Base-by-base conservation (phyloP, 2,113 vertebrate genomes). In the Laticauda colubrina region DNA sequence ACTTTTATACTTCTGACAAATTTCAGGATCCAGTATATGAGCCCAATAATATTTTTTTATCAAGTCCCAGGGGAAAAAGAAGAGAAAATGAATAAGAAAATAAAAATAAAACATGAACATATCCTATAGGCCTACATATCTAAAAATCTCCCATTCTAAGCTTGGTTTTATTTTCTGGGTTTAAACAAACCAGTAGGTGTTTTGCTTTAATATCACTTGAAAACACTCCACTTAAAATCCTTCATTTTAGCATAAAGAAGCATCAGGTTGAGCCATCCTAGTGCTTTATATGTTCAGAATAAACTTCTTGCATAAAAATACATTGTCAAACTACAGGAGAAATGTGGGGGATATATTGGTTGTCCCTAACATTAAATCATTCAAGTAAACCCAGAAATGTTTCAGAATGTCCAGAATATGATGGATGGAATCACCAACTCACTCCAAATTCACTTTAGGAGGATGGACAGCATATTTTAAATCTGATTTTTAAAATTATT, bases 201-300 rank as follows among this genome's bases (percentile, higher is more conserved):
- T 85, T 75, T 39, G 89, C 85, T 34, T 59, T 61, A 39, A 10
- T 81, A 61, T 89, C 91, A 92, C 89, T 88, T 8, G 21, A 34
- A 89, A 89, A 91, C 26, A 26, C 51, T 53, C 88, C 81, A 2
- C 34, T 92, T 94, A 61, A 93, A 56, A 48, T 92, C 93, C 85
- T 92, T 90, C 75, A 61, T 56, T 93, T 43, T 23, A 87, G 55
- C 29, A 54, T 3, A 85, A 14, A 88, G 29, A 93, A 2, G 6
- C 89, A 43, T 93, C 92, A 34, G 26, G 2, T 34, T 51, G 1
- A 11, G 21, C 9, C 64, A 14, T 7, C 34, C 34, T 39, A 39
- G 34, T 39, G 34, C 34, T 39, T 39, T 39, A 8, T 69, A 20
- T 18, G 3, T n/a, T 29, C 5, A 43, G 34, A 91, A 93, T 89